Percentiles rank a stretch among this genome's conserved stretches.
Evolutionary conservation across 2,797 vertebrate species (phyloP).

Genomic region (Brachymystax lenok): DNA sequence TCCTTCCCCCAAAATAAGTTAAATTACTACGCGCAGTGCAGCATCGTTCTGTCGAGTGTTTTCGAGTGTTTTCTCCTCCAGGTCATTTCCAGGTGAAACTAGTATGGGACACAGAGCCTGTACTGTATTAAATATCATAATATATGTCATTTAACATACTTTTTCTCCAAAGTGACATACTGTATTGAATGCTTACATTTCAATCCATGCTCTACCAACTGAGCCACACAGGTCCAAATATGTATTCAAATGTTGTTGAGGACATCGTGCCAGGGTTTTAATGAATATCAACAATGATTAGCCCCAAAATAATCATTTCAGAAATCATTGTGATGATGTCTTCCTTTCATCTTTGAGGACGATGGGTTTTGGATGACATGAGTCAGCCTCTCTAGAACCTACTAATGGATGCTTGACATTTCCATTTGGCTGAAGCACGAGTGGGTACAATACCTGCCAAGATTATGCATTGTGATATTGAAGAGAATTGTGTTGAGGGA

Average conservation of each 20-base stretch:
- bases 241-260: not conserved
- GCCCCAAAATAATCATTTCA: not conserved
- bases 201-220: not conserved
- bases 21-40: not conserved
- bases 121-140: not conserved
- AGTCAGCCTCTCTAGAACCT: constrained; percentile 6
- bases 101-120: not conserved
- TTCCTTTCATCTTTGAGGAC: constrained; percentile 2
- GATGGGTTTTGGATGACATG: not conserved
- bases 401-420: constrained; percentile 10
- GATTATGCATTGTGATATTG: not conserved
- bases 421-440: not conserved
- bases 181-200: not conserved
- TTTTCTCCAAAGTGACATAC: not conserved
- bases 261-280: not conserved
- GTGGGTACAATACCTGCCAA: not conserved
- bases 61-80: not conserved
- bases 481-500: not conserved
- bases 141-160: not conserved
- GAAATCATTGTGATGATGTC: not conserved
- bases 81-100: not conserved
- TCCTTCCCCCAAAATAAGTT: not conserved
- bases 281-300: not conserved
- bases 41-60: not conserved
- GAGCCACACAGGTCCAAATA: not conserved